These are phyloP conservation scores for Illadopsis cleaveri DNA, from an alignment of 2,113 vertebrate genomes.

Conservation along the genomic window DNA sequence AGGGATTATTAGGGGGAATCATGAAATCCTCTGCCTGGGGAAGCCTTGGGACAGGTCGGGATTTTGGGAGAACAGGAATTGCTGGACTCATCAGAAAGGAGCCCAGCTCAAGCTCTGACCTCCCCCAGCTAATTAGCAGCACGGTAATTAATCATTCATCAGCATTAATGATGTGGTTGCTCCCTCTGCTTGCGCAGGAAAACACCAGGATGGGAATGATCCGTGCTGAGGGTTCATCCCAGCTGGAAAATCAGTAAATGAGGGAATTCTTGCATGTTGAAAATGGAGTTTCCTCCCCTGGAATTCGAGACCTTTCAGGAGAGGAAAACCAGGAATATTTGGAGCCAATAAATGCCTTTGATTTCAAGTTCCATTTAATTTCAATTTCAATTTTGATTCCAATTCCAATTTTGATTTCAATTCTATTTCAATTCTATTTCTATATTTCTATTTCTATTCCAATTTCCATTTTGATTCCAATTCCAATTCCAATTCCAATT, in stretches of 20 bases:
- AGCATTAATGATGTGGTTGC: background rate
- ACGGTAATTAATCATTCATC: background rate
- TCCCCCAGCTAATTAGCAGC: background rate
- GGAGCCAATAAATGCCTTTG: rapidly evolving
- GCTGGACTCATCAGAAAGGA: background rate
- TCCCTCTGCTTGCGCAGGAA: background rate
- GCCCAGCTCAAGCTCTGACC: background rate
- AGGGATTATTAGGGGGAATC: background rate
- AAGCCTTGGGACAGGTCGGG: background rate
- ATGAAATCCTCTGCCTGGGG: background rate
- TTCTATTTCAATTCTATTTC: no score
- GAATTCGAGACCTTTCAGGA: background rate
- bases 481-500: background rate
- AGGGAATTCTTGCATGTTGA: no score
- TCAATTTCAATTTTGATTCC: background rate
- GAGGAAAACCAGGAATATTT: background rate
- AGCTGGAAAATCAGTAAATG: background rate
- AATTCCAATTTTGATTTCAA: no score
- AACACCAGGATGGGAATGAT: background rate
- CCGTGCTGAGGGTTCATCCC: background rate
- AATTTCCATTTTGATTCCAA: background rate
- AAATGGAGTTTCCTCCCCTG: background rate
- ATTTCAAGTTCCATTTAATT: background rate
- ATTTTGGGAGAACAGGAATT: background rate
- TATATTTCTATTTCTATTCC: background rate